Conservation (phyloP, 1,140 invertebrate species). For the Dolichoris vasculosae region DNA sequence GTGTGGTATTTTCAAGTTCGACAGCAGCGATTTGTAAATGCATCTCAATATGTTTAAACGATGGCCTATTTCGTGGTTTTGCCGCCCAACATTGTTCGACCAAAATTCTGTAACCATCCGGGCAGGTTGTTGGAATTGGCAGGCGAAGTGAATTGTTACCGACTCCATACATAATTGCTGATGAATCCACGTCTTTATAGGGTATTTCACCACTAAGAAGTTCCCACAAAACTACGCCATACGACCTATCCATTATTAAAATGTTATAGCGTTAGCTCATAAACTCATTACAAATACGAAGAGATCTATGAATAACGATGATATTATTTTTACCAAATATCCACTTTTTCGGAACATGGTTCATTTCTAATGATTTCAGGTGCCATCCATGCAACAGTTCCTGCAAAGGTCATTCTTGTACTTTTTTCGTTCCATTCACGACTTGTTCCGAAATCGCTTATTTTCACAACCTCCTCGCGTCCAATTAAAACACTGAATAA, state of each 20-base stretch:
- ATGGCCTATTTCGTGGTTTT: slow-evolving; percentile 93
- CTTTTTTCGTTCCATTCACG: slow-evolving; percentile 96
- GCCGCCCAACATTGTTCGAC: slow-evolving; percentile 95
- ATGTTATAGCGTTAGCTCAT: background rate
- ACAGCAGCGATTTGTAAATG: slow-evolving; percentile 91
- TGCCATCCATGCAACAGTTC: slow-evolving; percentile 99
- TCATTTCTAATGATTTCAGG: slow-evolving; percentile 98
- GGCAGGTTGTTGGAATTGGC: slow-evolving; percentile 92
- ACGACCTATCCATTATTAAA: slow-evolving; percentile 79
- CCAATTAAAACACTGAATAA: slow-evolving; percentile 91
- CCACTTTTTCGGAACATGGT: slow-evolving; percentile 96
- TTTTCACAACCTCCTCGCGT: slow-evolving; percentile 92
- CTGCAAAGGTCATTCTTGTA: slow-evolving; percentile 97
- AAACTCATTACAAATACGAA: background rate
- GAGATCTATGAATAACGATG: background rate
- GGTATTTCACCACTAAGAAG: slow-evolving; percentile 95
- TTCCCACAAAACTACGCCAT: slow-evolving; percentile 98
- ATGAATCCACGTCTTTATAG: slow-evolving; percentile 97
- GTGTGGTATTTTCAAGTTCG: slow-evolving; percentile 81
- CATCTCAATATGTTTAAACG: slow-evolving; percentile 93
- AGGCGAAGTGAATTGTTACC: slow-evolving; percentile 93
- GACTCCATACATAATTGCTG: slow-evolving; percentile 98
- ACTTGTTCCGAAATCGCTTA: slow-evolving; percentile 98
- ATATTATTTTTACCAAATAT: slow-evolving; percentile 86
- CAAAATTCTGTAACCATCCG: slow-evolving; percentile 88